phyloP scores from a whole-genome alignment of 2,113 vertebrate species.

The Solenodon paradoxus region DNA sequence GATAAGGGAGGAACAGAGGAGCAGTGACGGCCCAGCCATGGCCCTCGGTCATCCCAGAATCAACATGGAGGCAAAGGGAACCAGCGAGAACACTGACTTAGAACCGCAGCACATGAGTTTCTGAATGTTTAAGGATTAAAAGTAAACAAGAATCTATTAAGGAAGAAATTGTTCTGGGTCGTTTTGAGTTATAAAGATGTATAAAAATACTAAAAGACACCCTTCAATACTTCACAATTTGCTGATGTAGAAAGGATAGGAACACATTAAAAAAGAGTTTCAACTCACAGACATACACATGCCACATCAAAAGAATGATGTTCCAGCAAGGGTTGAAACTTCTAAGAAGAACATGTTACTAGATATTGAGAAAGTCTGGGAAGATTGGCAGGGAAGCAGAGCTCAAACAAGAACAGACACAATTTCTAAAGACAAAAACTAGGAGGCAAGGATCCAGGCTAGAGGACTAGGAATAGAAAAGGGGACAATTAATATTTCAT shows the following conservation, averaged over 20 bases:
- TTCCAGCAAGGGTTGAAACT: background rate
- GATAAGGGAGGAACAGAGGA: background rate
- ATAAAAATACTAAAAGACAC: background rate
- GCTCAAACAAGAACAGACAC: background rate
- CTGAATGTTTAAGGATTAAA: background rate
- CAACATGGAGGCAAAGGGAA: background rate
- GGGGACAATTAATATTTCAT: background rate
- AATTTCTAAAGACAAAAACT: background rate
- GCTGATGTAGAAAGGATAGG: background rate
- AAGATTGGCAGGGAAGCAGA: background rate
- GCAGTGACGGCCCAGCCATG: background rate
- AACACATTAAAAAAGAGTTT: background rate
- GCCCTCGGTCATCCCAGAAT: background rate
- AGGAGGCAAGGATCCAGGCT: background rate
- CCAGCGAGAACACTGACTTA: background rate
- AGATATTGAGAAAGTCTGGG: background rate
- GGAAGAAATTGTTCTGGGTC: background rate
- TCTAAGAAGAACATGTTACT: background rate
- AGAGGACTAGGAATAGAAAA: background rate
- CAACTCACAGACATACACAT: background rate
- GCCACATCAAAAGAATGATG: background rate
- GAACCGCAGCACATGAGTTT: background rate
- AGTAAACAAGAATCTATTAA: background rate
- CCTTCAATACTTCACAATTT: background rate
- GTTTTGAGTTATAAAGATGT: background rate